Base-by-base conservation (phyloP, 1,140 invertebrate genomes). In the Lerema accius region DNA sequence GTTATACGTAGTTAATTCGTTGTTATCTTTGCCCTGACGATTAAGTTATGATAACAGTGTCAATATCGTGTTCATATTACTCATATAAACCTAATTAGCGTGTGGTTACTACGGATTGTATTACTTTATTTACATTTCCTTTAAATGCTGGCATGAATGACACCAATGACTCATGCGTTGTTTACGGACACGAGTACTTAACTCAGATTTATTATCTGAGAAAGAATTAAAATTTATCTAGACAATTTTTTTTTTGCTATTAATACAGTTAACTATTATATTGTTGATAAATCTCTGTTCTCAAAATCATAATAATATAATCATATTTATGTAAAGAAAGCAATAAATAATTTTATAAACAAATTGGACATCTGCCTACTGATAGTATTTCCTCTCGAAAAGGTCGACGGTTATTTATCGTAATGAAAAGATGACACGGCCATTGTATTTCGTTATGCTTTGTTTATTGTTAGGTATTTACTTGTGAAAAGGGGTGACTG, bases 391-490 rank as follows among this genome's bases (percentile, higher is more conserved):
- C 42, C 26, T 40, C n/a, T 42, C 50, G 14, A 23, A 37, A 32
- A 13, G 37, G 37, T 28, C 50, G 14, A 4, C n/a, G 37, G 16
- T 26, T 56, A 7, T 42, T 55, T 42, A 55, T 55, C 40, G 15
- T 43, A 56, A 56, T 56, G 51, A 32, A 56, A 43, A 56, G 39
- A 55, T 56, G 11, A 56, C 59, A 60, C 40, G 28, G 28, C 28
- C 48, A 72, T 76, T 71, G 64, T 76, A 50, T 66, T 70, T 71
- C 67, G 69, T 75, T 48, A 58, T 58, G 61, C 32, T 46, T 69
- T 72, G 65, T 72, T 73, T 66, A 69, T 68, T 58, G 53, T 45
- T 42, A 15, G 53, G 40, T 64, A 68, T 65, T 74, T 68, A 42
- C 43, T 69, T 28, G 51, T 42, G n/a, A n/a, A n/a, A n/a, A 55